These are phyloP conservation scores for Gonatopus flavifemur DNA, from an alignment of 1,140 invertebrate species.

Conservation along the genomic window DNA sequence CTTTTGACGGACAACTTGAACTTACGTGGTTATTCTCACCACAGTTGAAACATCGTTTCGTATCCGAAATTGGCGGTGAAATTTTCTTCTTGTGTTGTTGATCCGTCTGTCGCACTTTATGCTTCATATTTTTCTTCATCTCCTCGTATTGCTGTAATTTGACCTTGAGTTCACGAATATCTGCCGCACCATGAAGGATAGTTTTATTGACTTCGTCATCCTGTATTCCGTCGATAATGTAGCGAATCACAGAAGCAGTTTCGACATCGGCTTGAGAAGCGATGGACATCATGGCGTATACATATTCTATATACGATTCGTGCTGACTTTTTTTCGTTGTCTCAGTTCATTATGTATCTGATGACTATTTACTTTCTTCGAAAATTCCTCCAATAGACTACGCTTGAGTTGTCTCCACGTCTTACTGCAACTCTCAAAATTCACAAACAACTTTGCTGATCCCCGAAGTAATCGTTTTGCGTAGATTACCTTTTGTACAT, in stretches of 20 bases:
- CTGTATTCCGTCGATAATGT: slow-evolving; percentile 9
- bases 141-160: not conserved
- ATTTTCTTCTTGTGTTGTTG: not conserved
- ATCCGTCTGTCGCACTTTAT: not conserved
- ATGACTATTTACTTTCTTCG: not conserved
- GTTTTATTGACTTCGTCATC: slow-evolving; percentile 5
- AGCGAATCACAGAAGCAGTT: slow-evolving; percentile 6
- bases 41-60: slow-evolving; percentile 14
- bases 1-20: slow-evolving; percentile 7
- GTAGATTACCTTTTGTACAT: slow-evolving; percentile 9
- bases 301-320: slow-evolving; percentile 8
- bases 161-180: not conserved
- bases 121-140: slow-evolving; percentile 6
- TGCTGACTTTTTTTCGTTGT: slow-evolving; percentile 3
- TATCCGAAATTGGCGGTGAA: not conserved
- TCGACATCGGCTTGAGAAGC: slow-evolving; percentile 23
- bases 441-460: slow-evolving; percentile 7
- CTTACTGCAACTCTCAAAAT: not conserved
- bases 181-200: not conserved
- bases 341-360: slow-evolving; percentile 3
- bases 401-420: slow-evolving; percentile 1
- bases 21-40: slow-evolving; percentile 9
- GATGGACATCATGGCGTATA: slow-evolving; percentile 6
- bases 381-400: not conserved
- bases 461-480: slow-evolving; percentile 2